These are phyloP conservation scores for Phainopepla nitens DNA, from an alignment of 2,113 vertebrate genomes.

Conservation along the genomic window DNA sequence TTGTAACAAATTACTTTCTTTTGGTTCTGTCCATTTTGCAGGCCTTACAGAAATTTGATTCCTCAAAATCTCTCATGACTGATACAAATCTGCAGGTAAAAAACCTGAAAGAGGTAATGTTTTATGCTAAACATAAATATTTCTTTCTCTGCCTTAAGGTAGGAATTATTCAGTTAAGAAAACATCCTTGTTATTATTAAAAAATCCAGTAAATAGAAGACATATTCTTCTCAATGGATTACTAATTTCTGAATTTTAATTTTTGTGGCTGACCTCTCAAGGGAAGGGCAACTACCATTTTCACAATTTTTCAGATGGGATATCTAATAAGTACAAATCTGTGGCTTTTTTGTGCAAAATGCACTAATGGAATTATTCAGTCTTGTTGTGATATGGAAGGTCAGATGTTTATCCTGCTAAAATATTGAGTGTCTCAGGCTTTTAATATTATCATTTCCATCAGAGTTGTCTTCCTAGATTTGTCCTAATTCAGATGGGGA, in stretches of 20 bases:
- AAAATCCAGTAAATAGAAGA: neutral
- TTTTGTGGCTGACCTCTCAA: neutral
- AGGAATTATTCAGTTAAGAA: neutral
- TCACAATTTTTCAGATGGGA: neutral
- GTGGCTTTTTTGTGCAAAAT: neutral
- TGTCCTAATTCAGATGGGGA: neutral
- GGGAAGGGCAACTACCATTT: neutral
- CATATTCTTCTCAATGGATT: neutral
- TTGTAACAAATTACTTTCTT: neutral
- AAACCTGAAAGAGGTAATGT: neutral
- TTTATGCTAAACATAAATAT: neutral
- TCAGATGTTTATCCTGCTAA: neutral
- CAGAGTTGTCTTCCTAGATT: neutral
- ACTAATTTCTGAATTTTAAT: neutral
- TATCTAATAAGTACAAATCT: neutral
- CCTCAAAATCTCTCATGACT: conserved; percentile 55
- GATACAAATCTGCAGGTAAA: conserved; percentile 75
- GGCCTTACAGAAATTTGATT: conserved; percentile 63
- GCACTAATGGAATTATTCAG: neutral
- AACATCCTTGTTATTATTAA: neutral
- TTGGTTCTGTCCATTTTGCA: conserved; percentile 45
- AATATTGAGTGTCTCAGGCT: neutral
- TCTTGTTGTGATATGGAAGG: neutral
- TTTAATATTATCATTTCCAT: neutral
- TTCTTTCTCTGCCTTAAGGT: neutral